Evolutionary conservation across 2,888 invertebrate species (phyloP), one percentile per base, ranked within the genome.

Genomic region (Drosophila nr. perissopoda): DNA sequence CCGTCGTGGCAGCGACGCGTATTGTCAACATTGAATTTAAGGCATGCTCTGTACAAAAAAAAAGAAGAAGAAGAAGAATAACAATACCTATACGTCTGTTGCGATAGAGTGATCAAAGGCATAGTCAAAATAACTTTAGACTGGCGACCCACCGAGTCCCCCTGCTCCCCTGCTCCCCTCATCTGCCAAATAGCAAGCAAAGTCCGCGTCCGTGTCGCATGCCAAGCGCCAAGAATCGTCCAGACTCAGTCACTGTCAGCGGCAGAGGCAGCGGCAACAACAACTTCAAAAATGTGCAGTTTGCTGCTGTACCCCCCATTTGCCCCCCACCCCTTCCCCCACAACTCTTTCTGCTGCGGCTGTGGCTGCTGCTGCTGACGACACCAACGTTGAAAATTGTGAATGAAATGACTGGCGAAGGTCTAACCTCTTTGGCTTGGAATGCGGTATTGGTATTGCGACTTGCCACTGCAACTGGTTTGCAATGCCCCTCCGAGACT

Each of bases 361-460:
- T 38, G 38, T 38, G 38, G 18, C 38, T 38, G 33, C 48, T 29
- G 16, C 10, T 34, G 36, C 10, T 53, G 36, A 42, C 70, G 68
- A 58, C 72, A 66, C 60, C 78, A 76, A 78, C 70, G 79, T 67
- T 74, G 73, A 85, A 91, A 92, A 88, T 92, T 92, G 92, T 92
- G 92, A 92, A 93, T 92, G 92, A 92, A 92, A 89, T 91, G 89
- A 91, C 90, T 89, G 64, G 59, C 89, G 90, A 79, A 75, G 90
- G 80, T 87, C 89, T 87, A 88, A 91, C 88, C 89, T 91, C 88
- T 85, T 82, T 89, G 64, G 81, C 72, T 69, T 88, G 91, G 91
- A 92, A 92, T 92, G 92, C 83, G 89, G 89, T 83, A 81, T 85
- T 83, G 91, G 89, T 83, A 82, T 83, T 86, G 91, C 90, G 91